Conservation (phyloP, 2,113 vertebrate genomes). For the Corydoras sp. region DNA sequence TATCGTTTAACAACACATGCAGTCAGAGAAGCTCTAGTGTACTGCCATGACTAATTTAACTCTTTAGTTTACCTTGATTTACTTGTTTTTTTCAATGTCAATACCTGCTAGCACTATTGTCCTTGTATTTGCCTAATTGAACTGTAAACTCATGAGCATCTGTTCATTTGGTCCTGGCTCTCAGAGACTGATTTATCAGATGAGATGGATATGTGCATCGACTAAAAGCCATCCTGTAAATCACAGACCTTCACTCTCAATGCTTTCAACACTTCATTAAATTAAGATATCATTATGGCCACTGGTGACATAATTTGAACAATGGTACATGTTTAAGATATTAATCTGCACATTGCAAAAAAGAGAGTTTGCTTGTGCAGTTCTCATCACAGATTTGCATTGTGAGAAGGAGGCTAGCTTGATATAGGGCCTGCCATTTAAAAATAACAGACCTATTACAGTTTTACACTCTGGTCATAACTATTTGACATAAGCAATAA, state of each 20-base stretch:
- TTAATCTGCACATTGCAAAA: constrained; percentile 72
- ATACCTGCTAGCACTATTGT: constrained; percentile 37
- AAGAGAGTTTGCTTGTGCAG: constrained; percentile 64
- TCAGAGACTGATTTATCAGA: constrained; percentile 79
- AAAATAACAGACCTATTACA: constrained; percentile 40
- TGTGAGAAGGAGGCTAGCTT: constrained; percentile 9
- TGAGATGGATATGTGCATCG: constrained; percentile 80
- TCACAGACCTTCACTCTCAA: constrained; percentile 75
- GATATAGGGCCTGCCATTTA: constrained; percentile 37
- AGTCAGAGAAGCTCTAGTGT: constrained; percentile 1
- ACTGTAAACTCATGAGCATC: constrained; percentile 79
- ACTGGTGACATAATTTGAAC: constrained; percentile 86
- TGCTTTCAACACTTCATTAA: constrained; percentile 88
- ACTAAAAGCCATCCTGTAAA: constrained; percentile 85
- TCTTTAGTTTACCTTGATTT: background rate
- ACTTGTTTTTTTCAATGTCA: constrained; percentile 26
- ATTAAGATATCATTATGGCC: constrained; percentile 89
- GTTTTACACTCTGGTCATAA: constrained; percentile 21
- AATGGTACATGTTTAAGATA: constrained; percentile 87
- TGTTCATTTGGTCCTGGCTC: constrained; percentile 84
- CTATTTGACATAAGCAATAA: constrained; percentile 27
- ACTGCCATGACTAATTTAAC: constrained; percentile 7
- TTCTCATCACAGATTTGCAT: constrained; percentile 39
- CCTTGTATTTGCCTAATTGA: constrained; percentile 54
- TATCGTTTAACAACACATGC: too few species aligned